phyloP scores from a whole-genome alignment of 2,797 vertebrate species.

The Pangasius krempfi region DNA sequence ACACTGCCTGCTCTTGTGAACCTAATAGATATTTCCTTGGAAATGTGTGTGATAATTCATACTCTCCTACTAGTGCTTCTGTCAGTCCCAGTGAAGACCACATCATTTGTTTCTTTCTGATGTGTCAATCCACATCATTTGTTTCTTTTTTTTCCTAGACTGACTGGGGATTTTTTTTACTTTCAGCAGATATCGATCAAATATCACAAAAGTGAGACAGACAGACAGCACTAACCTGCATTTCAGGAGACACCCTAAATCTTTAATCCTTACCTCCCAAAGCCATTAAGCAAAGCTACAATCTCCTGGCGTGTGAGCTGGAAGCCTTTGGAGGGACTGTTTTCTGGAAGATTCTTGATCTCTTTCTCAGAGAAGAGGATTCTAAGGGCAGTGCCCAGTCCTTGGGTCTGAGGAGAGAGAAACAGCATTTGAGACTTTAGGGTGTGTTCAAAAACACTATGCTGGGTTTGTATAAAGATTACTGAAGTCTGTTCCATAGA shows the following conservation, averaged over 20 bases:
- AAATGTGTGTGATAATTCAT: not conserved
- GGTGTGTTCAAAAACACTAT: not conserved
- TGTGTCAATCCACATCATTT: too few relatives aligned
- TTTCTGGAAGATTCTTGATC: slow-evolving; percentile 90
- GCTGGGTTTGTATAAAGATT: not conserved
- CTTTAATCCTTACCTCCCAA: slow-evolving; percentile 80
- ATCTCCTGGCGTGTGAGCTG: slow-evolving; percentile 94
- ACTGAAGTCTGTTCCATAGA: not conserved
- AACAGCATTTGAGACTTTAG: not conserved
- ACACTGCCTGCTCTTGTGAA: not conserved
- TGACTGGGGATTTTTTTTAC: not conserved
- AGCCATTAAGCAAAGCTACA: slow-evolving; percentile 90
- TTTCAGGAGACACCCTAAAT: not conserved
- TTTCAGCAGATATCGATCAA: not conserved
- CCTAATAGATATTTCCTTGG: too few relatives aligned
- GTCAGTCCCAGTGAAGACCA: not conserved
- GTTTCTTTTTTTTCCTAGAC: not conserved
- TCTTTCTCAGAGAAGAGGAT: slow-evolving; percentile 95
- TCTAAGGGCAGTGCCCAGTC: slow-evolving; percentile 92
- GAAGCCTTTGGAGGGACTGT: slow-evolving; percentile 90
- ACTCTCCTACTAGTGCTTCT: not conserved
- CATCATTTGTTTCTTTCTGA: not conserved
- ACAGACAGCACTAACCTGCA: not conserved
- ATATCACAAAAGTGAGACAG: not conserved
- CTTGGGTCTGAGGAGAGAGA: slow-evolving; percentile 81